phyloP scores from a whole-genome alignment of 1,140 invertebrate genomes.

The Nasonia giraulti region DNA sequence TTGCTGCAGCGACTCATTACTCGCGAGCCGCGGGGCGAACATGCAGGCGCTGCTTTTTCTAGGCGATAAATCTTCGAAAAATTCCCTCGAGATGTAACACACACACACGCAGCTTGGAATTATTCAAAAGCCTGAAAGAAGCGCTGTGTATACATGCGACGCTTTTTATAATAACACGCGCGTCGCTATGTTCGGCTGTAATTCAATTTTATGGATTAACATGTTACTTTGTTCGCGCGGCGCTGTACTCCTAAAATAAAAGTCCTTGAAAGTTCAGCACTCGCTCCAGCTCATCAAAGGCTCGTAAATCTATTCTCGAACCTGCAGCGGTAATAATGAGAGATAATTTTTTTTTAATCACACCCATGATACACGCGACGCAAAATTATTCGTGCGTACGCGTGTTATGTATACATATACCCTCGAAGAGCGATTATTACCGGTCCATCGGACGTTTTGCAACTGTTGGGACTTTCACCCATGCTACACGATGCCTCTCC shows the following conservation, averaged over 20 bases:
- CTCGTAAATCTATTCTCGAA: slow-evolving; percentile 40
- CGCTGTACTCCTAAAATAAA: not conserved
- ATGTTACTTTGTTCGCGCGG: slow-evolving; percentile 31
- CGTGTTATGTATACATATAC: too few relatives aligned
- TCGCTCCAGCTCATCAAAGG: not conserved
- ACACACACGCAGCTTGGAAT: too few relatives aligned
- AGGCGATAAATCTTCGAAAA: too few relatives aligned
- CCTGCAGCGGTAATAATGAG: not conserved
- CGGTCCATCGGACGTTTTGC: slow-evolving; percentile 16
- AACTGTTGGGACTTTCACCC: slow-evolving; percentile 30
- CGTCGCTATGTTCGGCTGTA: not conserved
- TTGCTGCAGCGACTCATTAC: not conserved
- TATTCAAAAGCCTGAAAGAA: not conserved
- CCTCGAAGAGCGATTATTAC: slow-evolving; percentile 17
- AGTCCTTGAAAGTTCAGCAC: not conserved
- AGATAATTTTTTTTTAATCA: slow-evolving; percentile 14
- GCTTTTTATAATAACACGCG: not conserved
- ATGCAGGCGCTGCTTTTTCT: too few relatives aligned
- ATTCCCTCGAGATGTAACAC: too few relatives aligned
- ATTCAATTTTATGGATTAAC: slow-evolving; percentile 7
- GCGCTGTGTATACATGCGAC: not conserved
- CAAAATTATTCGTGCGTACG: not conserved
- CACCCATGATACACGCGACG: not conserved
- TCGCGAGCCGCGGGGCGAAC: too few relatives aligned
- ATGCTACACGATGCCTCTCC: not conserved